Evolutionary conservation across 2,113 vertebrate species (phyloP).

Genomic region (Piliocolobus tephrosceles): DNA sequence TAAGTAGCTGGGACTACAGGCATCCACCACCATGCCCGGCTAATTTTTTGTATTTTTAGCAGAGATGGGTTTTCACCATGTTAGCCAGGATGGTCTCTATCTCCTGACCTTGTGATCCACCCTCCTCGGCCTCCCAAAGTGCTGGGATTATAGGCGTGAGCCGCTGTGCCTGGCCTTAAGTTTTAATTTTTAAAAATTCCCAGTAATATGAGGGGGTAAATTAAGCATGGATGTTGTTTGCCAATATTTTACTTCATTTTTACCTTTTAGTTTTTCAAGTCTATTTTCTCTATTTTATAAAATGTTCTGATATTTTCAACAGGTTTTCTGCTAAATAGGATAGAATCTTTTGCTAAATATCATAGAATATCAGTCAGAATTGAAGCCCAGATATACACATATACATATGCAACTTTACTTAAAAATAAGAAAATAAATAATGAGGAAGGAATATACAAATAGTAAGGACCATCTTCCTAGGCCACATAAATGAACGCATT

Average conservation of each 20-base stretch:
- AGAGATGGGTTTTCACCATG: too few relatives aligned
- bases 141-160: too few relatives aligned
- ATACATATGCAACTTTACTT: not conserved
- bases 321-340: not conserved
- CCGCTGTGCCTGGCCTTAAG: too few relatives aligned
- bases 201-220: rapidly evolving
- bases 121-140: too few relatives aligned
- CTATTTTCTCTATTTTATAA: not conserved
- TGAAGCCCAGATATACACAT: not conserved
- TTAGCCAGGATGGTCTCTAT: too few relatives aligned
- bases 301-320: not conserved
- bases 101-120: too few relatives aligned
- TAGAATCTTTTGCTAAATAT: not conserved
- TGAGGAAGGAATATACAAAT: not conserved
- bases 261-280: not conserved
- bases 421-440: not conserved
- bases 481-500: not conserved
- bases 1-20: too few relatives aligned
- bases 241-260: not conserved
- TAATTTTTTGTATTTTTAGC: too few relatives aligned
- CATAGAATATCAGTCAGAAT: not conserved
- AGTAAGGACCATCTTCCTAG: not conserved
- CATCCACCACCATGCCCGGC: too few relatives aligned
- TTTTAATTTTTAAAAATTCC: not conserved
- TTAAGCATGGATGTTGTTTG: not conserved